Percentiles rank a stretch among this genome's conserved stretches.
Conservation (phyloP, 1,140 invertebrate genomes). For the Rhizoglyphus robini region DNA sequence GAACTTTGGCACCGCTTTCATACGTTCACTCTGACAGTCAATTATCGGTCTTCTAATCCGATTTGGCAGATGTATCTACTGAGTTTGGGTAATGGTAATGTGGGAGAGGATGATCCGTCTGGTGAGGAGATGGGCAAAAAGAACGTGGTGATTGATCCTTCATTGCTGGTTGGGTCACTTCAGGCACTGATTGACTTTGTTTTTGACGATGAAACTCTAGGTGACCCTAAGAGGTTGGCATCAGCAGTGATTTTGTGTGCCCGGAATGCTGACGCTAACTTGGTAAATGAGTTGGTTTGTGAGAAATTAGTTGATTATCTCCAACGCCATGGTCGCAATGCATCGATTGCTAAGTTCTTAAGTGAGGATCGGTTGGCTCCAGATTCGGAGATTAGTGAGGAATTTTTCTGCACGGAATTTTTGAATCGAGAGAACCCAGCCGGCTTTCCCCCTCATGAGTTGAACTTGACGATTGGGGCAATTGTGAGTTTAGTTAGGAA, state of each 20-base stretch:
- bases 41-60: conserved; percentile 19
- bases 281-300: neutral
- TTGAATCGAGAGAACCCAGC: too few relatives aligned
- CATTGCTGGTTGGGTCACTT: neutral
- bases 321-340: too few relatives aligned
- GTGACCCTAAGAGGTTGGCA: neutral
- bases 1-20: conserved; percentile 22
- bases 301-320: neutral
- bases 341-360: too few relatives aligned
- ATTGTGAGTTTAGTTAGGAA: too few relatives aligned
- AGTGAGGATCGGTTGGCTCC: too few relatives aligned
- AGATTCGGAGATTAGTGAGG: too few relatives aligned
- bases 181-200: neutral
- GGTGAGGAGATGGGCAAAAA: neutral
- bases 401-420: too few relatives aligned
- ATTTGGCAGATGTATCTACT: neutral
- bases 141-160: too few relatives aligned
- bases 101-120: neutral
- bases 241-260: neutral
- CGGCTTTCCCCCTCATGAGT: too few relatives aligned
- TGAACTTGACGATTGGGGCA: too few relatives aligned
- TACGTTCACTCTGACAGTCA: conserved; percentile 23
- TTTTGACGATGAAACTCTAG: neutral
- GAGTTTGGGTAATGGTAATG: neutral
- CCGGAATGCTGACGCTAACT: neutral